Percentiles rank a stretch among this genome's conserved stretches.
Evolutionary conservation across 2,888 invertebrate species (phyloP).

Genomic region (Pristionchus mayeri): DNA sequence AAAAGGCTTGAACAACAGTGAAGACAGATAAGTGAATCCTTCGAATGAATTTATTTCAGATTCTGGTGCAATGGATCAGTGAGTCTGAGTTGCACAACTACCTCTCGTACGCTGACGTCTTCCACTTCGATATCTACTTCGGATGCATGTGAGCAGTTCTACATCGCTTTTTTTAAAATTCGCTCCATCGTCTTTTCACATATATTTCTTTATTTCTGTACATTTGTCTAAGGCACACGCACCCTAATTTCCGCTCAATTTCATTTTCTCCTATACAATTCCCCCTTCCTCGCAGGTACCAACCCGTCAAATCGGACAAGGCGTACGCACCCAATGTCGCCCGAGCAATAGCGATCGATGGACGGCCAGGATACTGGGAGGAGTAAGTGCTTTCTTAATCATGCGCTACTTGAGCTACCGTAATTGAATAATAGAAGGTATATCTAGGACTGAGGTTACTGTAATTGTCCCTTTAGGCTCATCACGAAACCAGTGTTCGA

Average conservation of each 20-base stretch:
- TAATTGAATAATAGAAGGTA: too few relatives aligned
- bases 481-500: slow-evolving; percentile 13
- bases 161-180: not conserved
- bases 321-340: slow-evolving; percentile 10
- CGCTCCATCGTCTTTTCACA: too few relatives aligned
- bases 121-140: slow-evolving; percentile 39
- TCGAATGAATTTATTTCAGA: not conserved
- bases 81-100: not conserved
- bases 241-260: too few relatives aligned
- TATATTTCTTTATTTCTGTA: too few relatives aligned
- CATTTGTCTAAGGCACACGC: too few relatives aligned
- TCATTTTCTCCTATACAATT: not conserved
- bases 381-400: slow-evolving; percentile 2
- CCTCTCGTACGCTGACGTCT: slow-evolving; percentile 39
- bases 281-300: slow-evolving; percentile 11
- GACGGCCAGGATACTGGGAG: slow-evolving; percentile 40
- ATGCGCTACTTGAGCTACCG: not conserved
- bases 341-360: not conserved
- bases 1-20: too few relatives aligned
- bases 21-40: too few relatives aligned
- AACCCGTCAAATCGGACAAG: not conserved
- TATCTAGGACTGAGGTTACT: not conserved
- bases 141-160: not conserved
- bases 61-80: slow-evolving; percentile 32
- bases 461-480: not conserved